Base-by-base conservation (phyloP, 1,140 invertebrate species). In the Phenacoccus solenopsis region DNA sequence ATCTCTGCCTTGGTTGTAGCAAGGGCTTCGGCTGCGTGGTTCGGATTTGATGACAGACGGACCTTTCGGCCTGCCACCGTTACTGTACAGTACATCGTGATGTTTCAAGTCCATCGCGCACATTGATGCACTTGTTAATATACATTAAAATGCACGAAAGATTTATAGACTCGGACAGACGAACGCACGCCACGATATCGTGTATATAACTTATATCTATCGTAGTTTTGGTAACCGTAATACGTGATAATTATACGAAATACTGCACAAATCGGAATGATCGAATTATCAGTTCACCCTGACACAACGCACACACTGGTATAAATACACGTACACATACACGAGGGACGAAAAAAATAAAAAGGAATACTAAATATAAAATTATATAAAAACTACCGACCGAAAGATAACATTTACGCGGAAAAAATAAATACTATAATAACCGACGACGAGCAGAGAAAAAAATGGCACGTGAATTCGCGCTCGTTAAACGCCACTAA, bases 401-500 rank as follows among this genome's bases (percentile, higher is more conserved):
- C 13, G 20, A 59, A 59, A 59, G 20, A 7, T 20, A 10, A 59
- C 7, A 59, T 20, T 59, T 20, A 20, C 5, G 38, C 38, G 16
- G 25, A 64, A 64, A 27, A 3, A 20, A 64, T 25, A 25, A 59
- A 22, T 20, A 20, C 22, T 24, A 64, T 25, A 64, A 64, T 9
- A n/a, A 59, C 16, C 22, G 16, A 64, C 32, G n/a, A 38, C 12
- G 25, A 9, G 25, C 10, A 64, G 59, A 64, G 9, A 38, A n/a
- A 38, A 38, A 64, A 64, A 64, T 64, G 59, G 59, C 59, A 64
- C 59, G 59, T 24, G 25, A 64, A 64, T 64, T 25, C 59, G 59
- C 59, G 59, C 59, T 64, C 25, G 59, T 64, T 64, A 25, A 64
- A 24, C 59, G 10, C 59, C 21, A 25, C 59, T 64, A 27, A 64